A percentile compares a stretch with the other conserved stretches of the same genome.
Evolutionary conservation across 2,113 vertebrate species (phyloP).

Genomic region (Egretta garzetta): DNA sequence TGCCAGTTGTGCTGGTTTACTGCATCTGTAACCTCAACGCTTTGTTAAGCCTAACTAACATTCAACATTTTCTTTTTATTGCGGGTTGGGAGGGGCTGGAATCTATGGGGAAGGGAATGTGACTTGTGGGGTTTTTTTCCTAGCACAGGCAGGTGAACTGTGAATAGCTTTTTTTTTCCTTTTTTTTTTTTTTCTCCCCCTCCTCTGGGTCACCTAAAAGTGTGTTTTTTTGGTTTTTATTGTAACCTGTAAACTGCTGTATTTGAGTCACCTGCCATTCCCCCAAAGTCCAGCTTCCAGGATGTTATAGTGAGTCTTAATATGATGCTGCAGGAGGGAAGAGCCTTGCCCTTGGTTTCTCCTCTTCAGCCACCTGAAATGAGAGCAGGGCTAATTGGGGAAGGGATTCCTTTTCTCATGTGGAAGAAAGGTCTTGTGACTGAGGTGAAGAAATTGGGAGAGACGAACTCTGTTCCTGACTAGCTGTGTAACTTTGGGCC

Average conservation of each 20-base stretch:
- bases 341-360: not conserved
- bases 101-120: conserved; percentile 14
- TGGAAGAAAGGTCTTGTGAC: not conserved
- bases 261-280: conserved; percentile 58
- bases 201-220: conserved; percentile 41
- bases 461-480: not conserved
- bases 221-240: conserved; percentile 38
- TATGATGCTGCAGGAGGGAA: not conserved
- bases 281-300: conserved; percentile 24
- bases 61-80: conserved; percentile 61
- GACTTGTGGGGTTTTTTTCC: conserved; percentile 12
- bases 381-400: not conserved
- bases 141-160: conserved; percentile 64
- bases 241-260: conserved; percentile 77
- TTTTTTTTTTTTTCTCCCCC: not conserved
- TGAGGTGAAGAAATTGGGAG: not conserved
- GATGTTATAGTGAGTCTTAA: conserved; percentile 3
- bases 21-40: conserved; percentile 55
- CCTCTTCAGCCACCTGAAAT: not conserved
- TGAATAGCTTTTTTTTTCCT: conserved; percentile 10
- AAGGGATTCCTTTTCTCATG: not conserved
- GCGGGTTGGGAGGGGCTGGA: conserved; percentile 16
- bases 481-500: not conserved
- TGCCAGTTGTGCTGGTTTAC: conserved; percentile 57
- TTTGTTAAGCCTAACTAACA: conserved; percentile 65